phyloP scores from a whole-genome alignment of 2,797 vertebrate species.

The Sebastes trivittatus region DNA sequence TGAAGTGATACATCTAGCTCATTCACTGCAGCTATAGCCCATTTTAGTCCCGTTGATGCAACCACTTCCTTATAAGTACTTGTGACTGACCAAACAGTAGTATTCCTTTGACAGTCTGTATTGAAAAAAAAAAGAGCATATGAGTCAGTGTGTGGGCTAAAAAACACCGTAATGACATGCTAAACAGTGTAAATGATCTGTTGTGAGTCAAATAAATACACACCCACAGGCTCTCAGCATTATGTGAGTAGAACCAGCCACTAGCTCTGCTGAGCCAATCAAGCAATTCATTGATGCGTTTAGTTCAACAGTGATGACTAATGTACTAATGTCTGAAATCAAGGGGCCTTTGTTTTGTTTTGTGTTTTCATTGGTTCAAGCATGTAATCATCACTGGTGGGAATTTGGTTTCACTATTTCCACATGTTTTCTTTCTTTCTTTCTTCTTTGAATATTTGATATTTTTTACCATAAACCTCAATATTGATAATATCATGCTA shows the following conservation, averaged over 20 bases:
- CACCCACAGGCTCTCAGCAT: constrained; percentile 66
- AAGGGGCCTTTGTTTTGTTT: neutral
- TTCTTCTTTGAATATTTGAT: neutral
- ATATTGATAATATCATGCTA: neutral
- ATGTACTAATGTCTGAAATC: neutral
- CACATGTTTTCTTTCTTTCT: neutral
- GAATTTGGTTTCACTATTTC: neutral
- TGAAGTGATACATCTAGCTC: neutral
- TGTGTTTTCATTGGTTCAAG: neutral
- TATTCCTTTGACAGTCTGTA: neutral
- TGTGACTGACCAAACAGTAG: neutral
- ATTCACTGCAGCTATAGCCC: neutral
- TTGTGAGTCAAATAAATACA: constrained; percentile 72
- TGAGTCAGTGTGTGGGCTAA: constrained; percentile 34
- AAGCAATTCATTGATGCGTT: constrained; percentile 24
- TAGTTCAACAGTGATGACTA: constrained; percentile 8
- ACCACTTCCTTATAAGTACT: neutral
- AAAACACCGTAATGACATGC: constrained; percentile 73
- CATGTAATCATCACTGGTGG: neutral
- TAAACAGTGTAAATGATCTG: constrained; percentile 74
- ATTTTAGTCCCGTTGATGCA: neutral
- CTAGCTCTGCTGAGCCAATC: constrained; percentile 26
- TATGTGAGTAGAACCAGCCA: constrained; percentile 57
- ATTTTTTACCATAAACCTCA: neutral
- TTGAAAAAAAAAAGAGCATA: neutral